phyloP scores from a whole-genome alignment of 1,140 invertebrate genomes.

The Cardiocondyla obscurior region DNA sequence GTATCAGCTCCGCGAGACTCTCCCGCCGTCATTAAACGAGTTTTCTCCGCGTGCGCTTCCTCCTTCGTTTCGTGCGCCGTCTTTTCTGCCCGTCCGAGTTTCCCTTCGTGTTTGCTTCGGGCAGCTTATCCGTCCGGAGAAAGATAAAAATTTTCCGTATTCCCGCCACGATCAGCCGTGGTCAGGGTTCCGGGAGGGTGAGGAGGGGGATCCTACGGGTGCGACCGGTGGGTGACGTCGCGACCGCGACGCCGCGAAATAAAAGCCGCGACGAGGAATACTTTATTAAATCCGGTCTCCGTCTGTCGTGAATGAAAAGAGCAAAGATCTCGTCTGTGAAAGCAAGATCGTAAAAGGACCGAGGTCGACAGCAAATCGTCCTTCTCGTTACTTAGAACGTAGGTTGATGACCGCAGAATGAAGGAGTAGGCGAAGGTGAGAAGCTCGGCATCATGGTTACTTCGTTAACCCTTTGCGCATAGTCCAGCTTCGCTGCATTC shows the following conservation, averaged over 20 bases:
- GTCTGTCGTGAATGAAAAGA: conserved; percentile 37
- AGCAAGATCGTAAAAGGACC: neutral
- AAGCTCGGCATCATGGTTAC: conserved; percentile 33
- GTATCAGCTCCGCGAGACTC: conserved; percentile 62
- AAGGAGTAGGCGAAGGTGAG: conserved; percentile 26
- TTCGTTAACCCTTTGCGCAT: conserved; percentile 54
- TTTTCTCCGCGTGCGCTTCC: conserved; percentile 51
- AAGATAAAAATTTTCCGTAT: conserved; percentile 66
- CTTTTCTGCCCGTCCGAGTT: conserved; percentile 20
- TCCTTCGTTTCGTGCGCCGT: neutral
- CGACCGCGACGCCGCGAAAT: conserved; percentile 8
- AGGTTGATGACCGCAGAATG: conserved; percentile 37
- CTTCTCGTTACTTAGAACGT: conserved; percentile 23
- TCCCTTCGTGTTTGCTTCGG: conserved; percentile 51
- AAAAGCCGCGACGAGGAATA: conserved; percentile 32
- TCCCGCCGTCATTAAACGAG: conserved; percentile 69
- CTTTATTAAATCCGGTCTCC: conserved; percentile 49
- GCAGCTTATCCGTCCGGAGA: conserved; percentile 40
- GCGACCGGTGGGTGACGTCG: conserved; percentile 3
- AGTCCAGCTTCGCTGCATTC: conserved; percentile 13
- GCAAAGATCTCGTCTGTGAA: neutral
- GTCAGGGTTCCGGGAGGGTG: conserved; percentile 55
- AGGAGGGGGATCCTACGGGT: too few species aligned
- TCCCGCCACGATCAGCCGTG: conserved; percentile 61
- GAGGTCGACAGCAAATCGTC: conserved; percentile 12